Evolutionary conservation across 2,113 vertebrate species (phyloP), one percentile per base, ranked within the genome.

Genomic region (Chascanopsetta lugubris): DNA sequence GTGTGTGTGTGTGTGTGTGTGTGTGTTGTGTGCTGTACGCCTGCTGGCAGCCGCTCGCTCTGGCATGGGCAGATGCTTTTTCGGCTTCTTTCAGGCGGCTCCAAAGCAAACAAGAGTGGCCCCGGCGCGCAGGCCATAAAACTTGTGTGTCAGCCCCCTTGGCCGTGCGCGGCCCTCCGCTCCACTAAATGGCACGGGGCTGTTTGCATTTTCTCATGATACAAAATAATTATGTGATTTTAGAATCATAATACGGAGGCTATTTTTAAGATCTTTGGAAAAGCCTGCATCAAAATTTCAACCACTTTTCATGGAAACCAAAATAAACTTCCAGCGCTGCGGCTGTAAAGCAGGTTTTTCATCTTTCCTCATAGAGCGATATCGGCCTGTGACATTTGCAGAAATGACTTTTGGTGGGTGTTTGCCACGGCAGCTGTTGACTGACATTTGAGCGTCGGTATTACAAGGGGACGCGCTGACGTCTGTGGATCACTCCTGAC

Each of bases 91-190:
- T 82, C 59, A 80, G 53, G 49, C n/a, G 26, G 26, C 54, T 76
- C 81, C 79, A 88, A 88, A 88, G 83, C 82, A 89, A 88, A 89
- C 74, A 83, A 24, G 51, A 74, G 62, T 4, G 42, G 69, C 69
- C 71, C 34, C 67, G 18, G 62, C 62, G 80, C 61, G 29, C 68
- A 48, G 66, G 65, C 75, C 34, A 51, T 84, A 75, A 84, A 88
- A 80, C 68, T 10, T 54, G 38, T 65, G 77, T 58, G 76, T 77
- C 65, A 79, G 81, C 75, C 60, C 48, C 17, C 66, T 71, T 56
- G 15, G 3, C 74, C 68, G 51, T 4, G 45, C 65, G 17, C 58
- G 45, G 62, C n/a, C 17, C 36, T 20, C 36, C 3, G 12, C 36
- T 63, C 46, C 21, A 34, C 51, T 46, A 32, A 63, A 72, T 13